Evolutionary conservation across 2,113 vertebrate species (phyloP).

Genomic region (Felis chaus): DNA sequence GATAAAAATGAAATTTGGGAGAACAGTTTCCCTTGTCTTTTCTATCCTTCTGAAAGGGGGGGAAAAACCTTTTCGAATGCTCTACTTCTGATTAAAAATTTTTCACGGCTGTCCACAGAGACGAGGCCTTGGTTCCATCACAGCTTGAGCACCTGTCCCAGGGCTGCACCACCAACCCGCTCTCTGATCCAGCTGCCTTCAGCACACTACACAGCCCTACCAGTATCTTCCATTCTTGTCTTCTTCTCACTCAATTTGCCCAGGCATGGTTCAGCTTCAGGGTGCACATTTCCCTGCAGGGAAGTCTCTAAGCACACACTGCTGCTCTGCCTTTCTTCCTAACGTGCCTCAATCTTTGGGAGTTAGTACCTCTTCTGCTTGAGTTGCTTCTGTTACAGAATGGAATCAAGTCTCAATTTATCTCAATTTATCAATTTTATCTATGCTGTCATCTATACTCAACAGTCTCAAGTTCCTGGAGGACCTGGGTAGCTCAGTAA

Average conservation of each 20-base stretch:
- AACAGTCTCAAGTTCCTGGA: not conserved
- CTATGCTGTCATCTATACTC: not conserved
- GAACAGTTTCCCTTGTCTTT: not conserved
- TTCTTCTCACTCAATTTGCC: not conserved
- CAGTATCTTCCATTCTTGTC: not conserved
- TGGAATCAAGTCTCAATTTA: not conserved
- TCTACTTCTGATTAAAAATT: not conserved
- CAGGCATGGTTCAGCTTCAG: not conserved
- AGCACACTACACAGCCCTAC: not conserved
- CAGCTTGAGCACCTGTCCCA: fast-evolving
- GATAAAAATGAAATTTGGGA: not conserved
- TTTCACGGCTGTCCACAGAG: not conserved
- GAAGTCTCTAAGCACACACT: not conserved
- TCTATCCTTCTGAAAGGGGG: constrained; percentile 7
- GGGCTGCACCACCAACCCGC: fast-evolving
- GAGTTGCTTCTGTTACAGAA: not conserved
- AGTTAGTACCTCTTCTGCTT: not conserved
- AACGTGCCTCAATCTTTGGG: not conserved
- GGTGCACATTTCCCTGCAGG: not conserved
- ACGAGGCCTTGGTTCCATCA: fast-evolving
- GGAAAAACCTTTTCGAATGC: not conserved
- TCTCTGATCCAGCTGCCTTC: too few species aligned
- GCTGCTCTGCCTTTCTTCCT: not conserved
- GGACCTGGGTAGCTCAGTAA: too few species aligned
- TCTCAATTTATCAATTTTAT: not conserved